Evolutionary conservation across 2,113 vertebrate species (phyloP), one percentile per base, ranked within the genome.

Genomic region (Hypanus sabinus): DNA sequence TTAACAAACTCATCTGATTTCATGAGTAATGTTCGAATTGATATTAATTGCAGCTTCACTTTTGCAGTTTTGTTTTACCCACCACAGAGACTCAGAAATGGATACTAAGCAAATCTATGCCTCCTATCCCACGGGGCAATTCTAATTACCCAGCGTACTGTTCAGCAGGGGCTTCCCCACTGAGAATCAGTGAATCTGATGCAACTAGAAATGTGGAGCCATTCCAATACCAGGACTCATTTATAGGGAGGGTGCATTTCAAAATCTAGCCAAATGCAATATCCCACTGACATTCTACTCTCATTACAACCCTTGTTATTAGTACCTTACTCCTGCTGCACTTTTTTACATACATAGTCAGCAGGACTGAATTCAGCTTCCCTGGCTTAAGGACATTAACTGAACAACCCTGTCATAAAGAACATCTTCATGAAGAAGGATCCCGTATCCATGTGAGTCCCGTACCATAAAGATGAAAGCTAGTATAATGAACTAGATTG

Each of bases 1-100:
- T 92, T 71, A 92, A 46, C 90, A 92, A 92, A 92, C 68, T 10
- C 33, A 33, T 71, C 68, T 92, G 91, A 93, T 73, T 93, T 55
- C 68, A 73, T 93, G 91, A 93, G 36, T 93, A 93, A 93, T 55
- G 68, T 93, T 93, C 33, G 91, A 93, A 73, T 93, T 73, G 68
- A 93, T 93, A 55, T 38, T 55, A 46, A 73, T 93, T 22, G 36
- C 91, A 46, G 68, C 91, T 22, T 93, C 70, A 27, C 70, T 93
- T n/a, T 73, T 93, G 79, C 68, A 93, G 24, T 93, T 93, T 73
- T 38, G 33, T 71, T 93, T 93, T 55, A 30, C 68, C 38, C 68
- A 93, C 90, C 70, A 93, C 68, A 73, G 91, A 36, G 91, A 73
- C 91, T 93, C 33, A 93, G 91, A 24, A 30, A 93, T 36, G 91